Evolutionary conservation across 2,797 vertebrate genomes (phyloP).

Genomic region (Todus mexicanus): DNA sequence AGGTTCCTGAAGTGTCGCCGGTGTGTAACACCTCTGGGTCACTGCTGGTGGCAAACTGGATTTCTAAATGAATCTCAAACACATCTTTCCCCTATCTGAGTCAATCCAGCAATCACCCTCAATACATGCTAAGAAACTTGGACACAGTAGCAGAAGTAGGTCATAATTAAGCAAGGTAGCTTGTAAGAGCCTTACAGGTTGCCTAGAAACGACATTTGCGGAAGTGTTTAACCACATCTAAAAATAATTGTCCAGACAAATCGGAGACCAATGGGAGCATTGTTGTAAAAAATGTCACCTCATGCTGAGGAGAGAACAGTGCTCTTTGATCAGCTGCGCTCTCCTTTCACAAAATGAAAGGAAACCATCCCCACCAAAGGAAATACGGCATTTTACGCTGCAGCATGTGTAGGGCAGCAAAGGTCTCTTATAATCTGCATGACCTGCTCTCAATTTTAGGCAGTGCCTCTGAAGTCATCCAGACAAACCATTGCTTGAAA

Average conservation of each 20-base stretch:
- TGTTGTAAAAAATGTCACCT: background rate
- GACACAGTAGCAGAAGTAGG: conserved; percentile 44
- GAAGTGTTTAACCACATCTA: conserved; percentile 53
- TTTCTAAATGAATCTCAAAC: background rate
- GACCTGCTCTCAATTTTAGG: background rate
- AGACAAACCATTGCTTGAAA: background rate
- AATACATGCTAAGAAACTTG: background rate
- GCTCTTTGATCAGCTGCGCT: background rate
- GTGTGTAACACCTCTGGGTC: background rate
- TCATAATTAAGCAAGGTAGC: conserved; percentile 58
- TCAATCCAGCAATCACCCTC: conserved; percentile 6
- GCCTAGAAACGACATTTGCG: conserved; percentile 60
- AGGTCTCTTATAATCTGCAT: background rate
- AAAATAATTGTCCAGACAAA: conserved; percentile 58
- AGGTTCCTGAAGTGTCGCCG: background rate
- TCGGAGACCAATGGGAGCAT: background rate
- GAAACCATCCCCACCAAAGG: background rate
- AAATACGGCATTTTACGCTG: background rate
- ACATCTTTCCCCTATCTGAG: background rate
- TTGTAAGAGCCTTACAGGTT: conserved; percentile 31
- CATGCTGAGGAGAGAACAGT: background rate
- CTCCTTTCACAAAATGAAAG: background rate
- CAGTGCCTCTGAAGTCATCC: background rate
- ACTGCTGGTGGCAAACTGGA: background rate
- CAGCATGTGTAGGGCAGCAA: background rate